A percentile compares a stretch with the other conserved stretches of the same genome.
phyloP scores from a whole-genome alignment of 2,888 invertebrate species.

The Coenonympha arcania region DNA sequence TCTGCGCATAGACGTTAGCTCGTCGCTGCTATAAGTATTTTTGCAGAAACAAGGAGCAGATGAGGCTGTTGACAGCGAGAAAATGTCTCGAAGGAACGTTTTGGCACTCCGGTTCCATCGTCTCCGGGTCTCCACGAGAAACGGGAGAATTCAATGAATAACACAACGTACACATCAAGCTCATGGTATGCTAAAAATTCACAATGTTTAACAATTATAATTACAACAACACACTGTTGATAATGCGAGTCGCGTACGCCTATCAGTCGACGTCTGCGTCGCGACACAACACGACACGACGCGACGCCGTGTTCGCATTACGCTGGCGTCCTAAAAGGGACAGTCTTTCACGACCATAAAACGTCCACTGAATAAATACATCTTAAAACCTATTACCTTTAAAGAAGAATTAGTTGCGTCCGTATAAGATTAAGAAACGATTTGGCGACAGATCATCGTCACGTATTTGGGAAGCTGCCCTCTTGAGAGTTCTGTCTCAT shows the following conservation, averaged over 20 bases:
- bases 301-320: constrained; percentile 27
- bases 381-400: constrained; percentile 1
- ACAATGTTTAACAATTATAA: constrained; percentile 5
- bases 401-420: neutral
- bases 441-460: neutral
- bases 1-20: too few species aligned
- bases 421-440: neutral
- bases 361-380: constrained; percentile 21
- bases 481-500: neutral
- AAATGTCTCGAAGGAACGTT: too few species aligned
- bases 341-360: constrained; percentile 18
- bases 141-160: too few species aligned
- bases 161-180: neutral
- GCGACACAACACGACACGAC: constrained; percentile 25
- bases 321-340: constrained; percentile 15
- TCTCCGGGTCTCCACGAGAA: too few species aligned
- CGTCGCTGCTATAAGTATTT: too few species aligned
- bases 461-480: neutral
- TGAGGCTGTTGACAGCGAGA: too few species aligned
- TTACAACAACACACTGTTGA: constrained; percentile 36
- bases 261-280: constrained; percentile 26
- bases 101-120: too few species aligned
- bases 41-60: too few species aligned
- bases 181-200: neutral
- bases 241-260: constrained; percentile 41